A percentile compares a stretch with the other conserved stretches of the same genome.
Evolutionary conservation across 2,797 vertebrate genomes (phyloP).

Genomic region (Emys orbicularis): DNA sequence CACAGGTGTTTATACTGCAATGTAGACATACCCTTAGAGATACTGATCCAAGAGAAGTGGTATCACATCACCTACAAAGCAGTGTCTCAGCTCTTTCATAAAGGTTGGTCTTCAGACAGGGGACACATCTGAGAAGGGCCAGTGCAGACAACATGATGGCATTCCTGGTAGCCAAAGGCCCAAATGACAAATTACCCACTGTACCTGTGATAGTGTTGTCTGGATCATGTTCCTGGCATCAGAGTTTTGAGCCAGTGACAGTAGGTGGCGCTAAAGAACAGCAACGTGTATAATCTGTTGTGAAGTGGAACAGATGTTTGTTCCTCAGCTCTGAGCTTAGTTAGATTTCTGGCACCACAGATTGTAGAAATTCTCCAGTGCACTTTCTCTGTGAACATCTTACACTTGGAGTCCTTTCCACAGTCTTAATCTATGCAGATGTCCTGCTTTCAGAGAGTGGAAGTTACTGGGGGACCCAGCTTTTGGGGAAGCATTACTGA

Average conservation of each 20-base stretch:
- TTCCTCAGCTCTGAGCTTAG: not conserved
- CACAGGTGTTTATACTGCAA: not conserved
- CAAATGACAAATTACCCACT: not conserved
- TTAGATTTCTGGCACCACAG: not conserved
- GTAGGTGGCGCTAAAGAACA: conserved; percentile 79
- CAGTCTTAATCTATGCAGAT: not conserved
- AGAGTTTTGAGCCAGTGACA: conserved; percentile 24
- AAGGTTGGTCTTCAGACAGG: not conserved
- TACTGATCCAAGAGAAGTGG: not conserved
- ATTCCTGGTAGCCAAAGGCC: not conserved
- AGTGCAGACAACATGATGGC: accelerated
- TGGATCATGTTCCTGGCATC: not conserved
- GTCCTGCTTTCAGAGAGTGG: not conserved
- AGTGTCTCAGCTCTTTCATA: not conserved
- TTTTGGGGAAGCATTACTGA: not conserved
- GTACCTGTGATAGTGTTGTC: not conserved
- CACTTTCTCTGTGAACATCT: conserved; percentile 1
- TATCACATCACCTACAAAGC: not conserved
- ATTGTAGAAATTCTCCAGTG: conserved; percentile 7
- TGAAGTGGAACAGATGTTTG: not conserved
- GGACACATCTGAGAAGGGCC: accelerated
- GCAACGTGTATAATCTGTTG: not conserved
- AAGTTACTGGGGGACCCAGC: not conserved
- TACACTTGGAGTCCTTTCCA: not conserved
- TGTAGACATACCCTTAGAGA: not conserved